Conservation (phyloP, 1,140 invertebrate genomes). For the Apolygus lucorum region DNA sequence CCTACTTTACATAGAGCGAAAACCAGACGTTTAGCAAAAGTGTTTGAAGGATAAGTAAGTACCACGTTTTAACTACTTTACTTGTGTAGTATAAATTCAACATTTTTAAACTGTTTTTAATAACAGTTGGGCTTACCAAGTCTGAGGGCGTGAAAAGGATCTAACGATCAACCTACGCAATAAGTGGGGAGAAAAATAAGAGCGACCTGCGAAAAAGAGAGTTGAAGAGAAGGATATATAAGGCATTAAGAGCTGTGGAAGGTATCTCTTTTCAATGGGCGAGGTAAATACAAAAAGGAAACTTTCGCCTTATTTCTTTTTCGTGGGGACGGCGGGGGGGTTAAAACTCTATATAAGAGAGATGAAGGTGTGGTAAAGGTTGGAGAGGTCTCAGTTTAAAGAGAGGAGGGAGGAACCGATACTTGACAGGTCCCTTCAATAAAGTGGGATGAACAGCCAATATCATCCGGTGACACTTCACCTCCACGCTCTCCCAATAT, state of each 20-base stretch:
- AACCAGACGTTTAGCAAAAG: too few relatives aligned
- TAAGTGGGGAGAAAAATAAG: too few relatives aligned
- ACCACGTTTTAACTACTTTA: too few relatives aligned
- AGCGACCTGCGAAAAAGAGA: too few relatives aligned
- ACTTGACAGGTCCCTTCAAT: constrained; percentile 16
- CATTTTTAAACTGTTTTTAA: too few relatives aligned
- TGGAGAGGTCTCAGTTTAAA: background rate
- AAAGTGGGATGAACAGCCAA: constrained; percentile 15
- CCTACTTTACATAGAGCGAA: too few relatives aligned
- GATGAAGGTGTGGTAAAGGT: background rate
- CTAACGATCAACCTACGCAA: too few relatives aligned
- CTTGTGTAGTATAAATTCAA: too few relatives aligned
- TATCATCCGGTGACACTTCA: constrained; percentile 12
- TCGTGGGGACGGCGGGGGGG: background rate
- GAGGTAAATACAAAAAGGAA: background rate
- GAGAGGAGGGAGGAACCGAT: background rate
- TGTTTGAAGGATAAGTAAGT: too few relatives aligned
- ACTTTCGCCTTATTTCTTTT: background rate
- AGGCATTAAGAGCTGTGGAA: background rate
- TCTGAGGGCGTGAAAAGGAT: too few relatives aligned
- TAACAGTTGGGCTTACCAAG: too few relatives aligned
- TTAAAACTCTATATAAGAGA: constrained; percentile 2
- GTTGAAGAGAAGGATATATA: background rate
- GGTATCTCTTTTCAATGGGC: background rate
- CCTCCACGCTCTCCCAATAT: constrained; percentile 4